Percentiles rank a stretch among this genome's conserved stretches.
Conservation (phyloP, 2,888 invertebrate genomes). For the Cartodere bifasciata region DNA sequence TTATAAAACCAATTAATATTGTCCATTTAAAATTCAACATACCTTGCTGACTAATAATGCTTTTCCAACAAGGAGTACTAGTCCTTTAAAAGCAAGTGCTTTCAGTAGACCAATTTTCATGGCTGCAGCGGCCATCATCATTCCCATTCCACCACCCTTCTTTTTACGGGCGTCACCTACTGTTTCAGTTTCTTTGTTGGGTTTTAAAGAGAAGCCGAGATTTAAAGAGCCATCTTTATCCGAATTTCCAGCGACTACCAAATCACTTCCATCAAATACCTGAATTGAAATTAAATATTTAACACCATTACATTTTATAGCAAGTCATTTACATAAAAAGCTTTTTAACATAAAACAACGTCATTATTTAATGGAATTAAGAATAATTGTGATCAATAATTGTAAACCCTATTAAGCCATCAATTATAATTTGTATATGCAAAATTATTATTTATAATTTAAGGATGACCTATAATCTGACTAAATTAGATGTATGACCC, state of each 20-base stretch:
- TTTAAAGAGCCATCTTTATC: constrained; percentile 55
- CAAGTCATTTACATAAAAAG: no score
- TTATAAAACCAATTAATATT: no score
- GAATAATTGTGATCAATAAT: no score
- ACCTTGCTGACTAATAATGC: constrained; percentile 69
- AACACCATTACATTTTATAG: no score
- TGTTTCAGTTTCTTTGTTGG: constrained; percentile 26
- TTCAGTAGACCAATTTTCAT: constrained; percentile 73
- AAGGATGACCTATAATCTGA: no score
- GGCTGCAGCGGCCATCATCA: constrained; percentile 60
- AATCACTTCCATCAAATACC: constrained; percentile 64
- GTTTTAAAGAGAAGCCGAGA: constrained; percentile 52
- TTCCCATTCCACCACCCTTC: constrained; percentile 48
- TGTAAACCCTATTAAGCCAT: no score
- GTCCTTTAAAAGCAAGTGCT: constrained; percentile 66
- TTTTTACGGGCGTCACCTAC: constrained; percentile 28
- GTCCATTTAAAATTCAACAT: no score
- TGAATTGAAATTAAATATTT: constrained; percentile 16
- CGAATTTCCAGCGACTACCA: constrained; percentile 58
- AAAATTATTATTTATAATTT: no score
- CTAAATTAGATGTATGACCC: no score
- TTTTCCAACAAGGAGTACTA: constrained; percentile 72
- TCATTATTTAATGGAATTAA: no score
- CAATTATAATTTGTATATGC: no score
- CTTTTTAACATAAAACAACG: no score